phyloP scores from a whole-genome alignment of 2,113 vertebrate genomes.

The Amphiprion ocellaris region DNA sequence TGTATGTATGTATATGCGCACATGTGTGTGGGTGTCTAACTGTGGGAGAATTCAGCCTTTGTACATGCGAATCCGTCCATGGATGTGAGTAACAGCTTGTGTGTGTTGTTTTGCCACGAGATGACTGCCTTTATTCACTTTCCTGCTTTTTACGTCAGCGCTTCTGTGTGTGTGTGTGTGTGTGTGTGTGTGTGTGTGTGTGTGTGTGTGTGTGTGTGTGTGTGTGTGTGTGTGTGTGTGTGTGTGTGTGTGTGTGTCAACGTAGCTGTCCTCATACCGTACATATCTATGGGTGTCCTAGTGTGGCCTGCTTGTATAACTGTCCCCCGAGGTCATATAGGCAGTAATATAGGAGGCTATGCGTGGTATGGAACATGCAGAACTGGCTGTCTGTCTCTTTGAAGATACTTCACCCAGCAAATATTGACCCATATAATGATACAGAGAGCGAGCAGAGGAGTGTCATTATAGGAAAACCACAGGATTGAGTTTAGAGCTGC shows the following conservation, averaged over 20 bases:
- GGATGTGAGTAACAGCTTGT: neutral
- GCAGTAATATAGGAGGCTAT: constrained; percentile 22
- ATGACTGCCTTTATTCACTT: too few species aligned
- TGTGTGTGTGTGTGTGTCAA: neutral
- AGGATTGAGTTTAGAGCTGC: neutral
- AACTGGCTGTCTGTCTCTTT: constrained; percentile 4
- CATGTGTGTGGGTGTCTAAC: neutral
- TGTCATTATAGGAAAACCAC: neutral
- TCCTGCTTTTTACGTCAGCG: neutral
- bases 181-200: neutral
- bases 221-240: too few species aligned
- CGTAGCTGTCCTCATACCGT: neutral
- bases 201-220: too few species aligned
- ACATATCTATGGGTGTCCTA: constrained; percentile 19
- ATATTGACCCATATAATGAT: constrained; percentile 8
- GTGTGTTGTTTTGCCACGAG: neutral
- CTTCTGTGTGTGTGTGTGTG: too few species aligned
- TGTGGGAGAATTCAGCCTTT: neutral
- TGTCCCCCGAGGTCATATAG: constrained; percentile 32
- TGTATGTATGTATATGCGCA: neutral
- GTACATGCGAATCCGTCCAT: neutral
- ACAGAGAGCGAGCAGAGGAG: neutral
- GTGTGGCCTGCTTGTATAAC: constrained; percentile 50
- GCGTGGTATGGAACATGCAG: constrained; percentile 11
- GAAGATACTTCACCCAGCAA: neutral